Evolutionary conservation across 2,113 vertebrate species (phyloP).

Genomic region (Rhabdornis inornatus): DNA sequence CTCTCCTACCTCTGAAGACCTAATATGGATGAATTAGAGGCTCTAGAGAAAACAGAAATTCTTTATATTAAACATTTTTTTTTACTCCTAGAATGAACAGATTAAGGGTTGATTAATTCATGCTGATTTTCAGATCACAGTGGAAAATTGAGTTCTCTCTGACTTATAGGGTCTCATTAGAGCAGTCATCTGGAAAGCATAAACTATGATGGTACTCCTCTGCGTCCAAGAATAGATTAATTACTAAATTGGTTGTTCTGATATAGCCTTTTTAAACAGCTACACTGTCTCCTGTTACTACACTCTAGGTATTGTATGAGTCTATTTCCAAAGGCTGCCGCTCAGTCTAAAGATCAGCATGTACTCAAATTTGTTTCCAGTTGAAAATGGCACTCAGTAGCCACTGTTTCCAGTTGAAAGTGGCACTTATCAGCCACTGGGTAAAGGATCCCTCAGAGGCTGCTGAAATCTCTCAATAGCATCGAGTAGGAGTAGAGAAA

Average conservation of each 20-base stretch:
- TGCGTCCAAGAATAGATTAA: conserved; percentile 14
- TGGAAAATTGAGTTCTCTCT: not conserved
- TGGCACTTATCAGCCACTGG: no score
- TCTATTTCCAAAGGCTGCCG: not conserved
- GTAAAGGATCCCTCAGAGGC: not conserved
- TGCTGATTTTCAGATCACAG: not conserved
- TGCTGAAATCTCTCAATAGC: not conserved
- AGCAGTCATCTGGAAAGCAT: conserved; percentile 16
- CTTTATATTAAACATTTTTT: not conserved
- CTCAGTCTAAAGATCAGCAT: not conserved
- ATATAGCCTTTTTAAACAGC: not conserved
- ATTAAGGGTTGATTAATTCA: conserved; percentile 5
- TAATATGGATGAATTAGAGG: not conserved
- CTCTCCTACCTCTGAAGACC: not conserved
- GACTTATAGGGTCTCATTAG: not conserved
- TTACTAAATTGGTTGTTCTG: conserved; percentile 17
- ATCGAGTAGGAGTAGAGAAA: not conserved
- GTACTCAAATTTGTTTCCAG: not conserved
- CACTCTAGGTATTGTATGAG: not conserved
- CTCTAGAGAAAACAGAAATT: not conserved
- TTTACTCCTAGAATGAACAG: not conserved
- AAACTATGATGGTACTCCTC: not conserved
- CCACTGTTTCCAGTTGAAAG: no score
- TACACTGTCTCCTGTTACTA: not conserved
- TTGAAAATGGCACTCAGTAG: not conserved